Conservation (phyloP, 2,888 invertebrate species). For the Yponomeuta plumbellus region DNA sequence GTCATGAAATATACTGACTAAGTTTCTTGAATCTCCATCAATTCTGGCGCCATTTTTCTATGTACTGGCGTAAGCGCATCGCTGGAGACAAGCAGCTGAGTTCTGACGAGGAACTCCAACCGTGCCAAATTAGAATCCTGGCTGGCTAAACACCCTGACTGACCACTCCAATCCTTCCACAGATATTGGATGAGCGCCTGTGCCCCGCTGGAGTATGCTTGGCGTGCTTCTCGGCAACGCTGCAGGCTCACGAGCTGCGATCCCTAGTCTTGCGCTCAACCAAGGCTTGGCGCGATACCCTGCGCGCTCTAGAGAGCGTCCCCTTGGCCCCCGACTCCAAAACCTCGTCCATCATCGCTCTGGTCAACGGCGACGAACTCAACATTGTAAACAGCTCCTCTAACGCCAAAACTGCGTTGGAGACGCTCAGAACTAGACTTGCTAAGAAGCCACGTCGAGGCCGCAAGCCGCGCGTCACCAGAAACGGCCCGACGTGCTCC, state of each 20-base stretch:
- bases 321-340: constrained; percentile 25
- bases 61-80: too few relatives aligned
- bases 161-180: constrained; percentile 20
- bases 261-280: constrained; percentile 44
- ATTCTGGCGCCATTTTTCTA: too few relatives aligned
- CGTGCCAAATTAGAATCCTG: too few relatives aligned
- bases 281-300: constrained; percentile 45
- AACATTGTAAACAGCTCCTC: constrained; percentile 46
- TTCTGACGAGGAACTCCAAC: too few relatives aligned
- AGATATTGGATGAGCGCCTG: constrained; percentile 48
- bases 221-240: constrained; percentile 44
- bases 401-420: constrained; percentile 39
- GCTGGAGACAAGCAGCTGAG: too few relatives aligned
- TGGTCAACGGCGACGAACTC: constrained; percentile 43
- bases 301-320: constrained; percentile 34
- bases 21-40: too few relatives aligned
- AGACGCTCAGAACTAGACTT: constrained; percentile 37
- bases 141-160: too few relatives aligned
- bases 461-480: constrained; percentile 17
- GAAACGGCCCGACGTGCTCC: constrained; percentile 42
- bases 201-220: constrained; percentile 51
- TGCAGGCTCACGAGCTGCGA: constrained; percentile 54
- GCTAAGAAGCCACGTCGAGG: constrained; percentile 28
- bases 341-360: constrained; percentile 40
- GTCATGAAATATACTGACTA: too few relatives aligned